A percentile compares a stretch with the other conserved stretches of the same genome.
Evolutionary conservation across 2,888 invertebrate species (phyloP).

Genomic region (Lasioglossum villosulum): DNA sequence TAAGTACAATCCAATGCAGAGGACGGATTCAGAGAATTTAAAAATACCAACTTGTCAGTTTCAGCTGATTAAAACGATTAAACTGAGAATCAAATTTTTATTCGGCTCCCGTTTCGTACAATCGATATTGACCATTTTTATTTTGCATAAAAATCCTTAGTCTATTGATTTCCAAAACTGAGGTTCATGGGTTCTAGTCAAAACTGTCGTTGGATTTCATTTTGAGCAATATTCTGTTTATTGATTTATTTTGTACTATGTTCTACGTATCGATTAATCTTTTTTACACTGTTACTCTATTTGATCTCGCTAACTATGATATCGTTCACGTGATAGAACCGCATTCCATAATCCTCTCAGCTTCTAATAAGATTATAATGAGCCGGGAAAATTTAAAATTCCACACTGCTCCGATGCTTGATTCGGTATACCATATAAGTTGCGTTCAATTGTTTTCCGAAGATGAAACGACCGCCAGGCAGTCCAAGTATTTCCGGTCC

Average conservation of each 20-base stretch:
- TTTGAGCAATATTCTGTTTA: not conserved
- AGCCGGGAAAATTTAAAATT: slow-evolving; percentile 30
- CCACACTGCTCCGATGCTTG: slow-evolving; percentile 20
- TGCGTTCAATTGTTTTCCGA: slow-evolving; percentile 60
- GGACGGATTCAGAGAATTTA: not conserved
- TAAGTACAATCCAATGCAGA: not conserved
- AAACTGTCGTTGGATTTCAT: no score
- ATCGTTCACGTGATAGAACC: slow-evolving; percentile 6
- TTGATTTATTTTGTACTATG: not conserved
- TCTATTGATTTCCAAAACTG: not conserved
- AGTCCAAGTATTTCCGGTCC: slow-evolving; percentile 69
- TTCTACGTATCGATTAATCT: not conserved
- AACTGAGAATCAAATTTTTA: no score
- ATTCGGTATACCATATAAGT: slow-evolving; percentile 25
- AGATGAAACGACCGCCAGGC: slow-evolving; percentile 47
- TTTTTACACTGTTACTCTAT: not conserved
- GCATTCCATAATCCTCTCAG: not conserved
- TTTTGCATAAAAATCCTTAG: not conserved
- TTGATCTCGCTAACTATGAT: not conserved
- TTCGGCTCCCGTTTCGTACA: not conserved
- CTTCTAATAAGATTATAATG: slow-evolving; percentile 40
- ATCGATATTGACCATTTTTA: not conserved
- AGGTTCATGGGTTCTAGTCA: no score
- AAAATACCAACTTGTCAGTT: not conserved
- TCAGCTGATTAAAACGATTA: no score